phyloP scores from a whole-genome alignment of 1,140 invertebrate genomes.

The Ladona fulva region DNA sequence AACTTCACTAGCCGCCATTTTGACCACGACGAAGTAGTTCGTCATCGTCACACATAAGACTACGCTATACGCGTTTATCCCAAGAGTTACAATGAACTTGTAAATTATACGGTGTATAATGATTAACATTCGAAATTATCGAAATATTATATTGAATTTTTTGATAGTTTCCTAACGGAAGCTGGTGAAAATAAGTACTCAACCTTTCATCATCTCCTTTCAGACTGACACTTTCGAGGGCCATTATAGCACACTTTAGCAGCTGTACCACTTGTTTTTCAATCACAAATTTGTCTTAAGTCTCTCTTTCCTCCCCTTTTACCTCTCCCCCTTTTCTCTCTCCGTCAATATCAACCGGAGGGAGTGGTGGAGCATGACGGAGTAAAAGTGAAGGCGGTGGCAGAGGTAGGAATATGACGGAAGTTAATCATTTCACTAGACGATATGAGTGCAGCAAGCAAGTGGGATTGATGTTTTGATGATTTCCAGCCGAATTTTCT shows the following conservation, averaged over 20 bases:
- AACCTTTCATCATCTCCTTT: conserved; percentile 9
- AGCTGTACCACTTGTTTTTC: conserved; percentile 4
- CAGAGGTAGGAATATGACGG: neutral
- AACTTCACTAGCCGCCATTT: neutral
- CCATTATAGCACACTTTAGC: neutral
- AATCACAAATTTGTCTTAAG: conserved; percentile 7
- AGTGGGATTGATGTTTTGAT: neutral
- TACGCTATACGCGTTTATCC: neutral
- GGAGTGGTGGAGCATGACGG: conserved; percentile 1
- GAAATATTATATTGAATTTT: neutral
- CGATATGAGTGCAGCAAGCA: neutral
- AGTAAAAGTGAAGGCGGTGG: conserved; percentile 7
- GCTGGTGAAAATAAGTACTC: conserved; percentile 4
- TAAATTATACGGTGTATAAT: neutral
- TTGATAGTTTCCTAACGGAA: neutral
- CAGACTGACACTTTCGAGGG: conserved; percentile 6
- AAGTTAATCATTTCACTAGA: conserved; percentile 7
- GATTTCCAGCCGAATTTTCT: neutral
- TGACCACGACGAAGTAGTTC: neutral
- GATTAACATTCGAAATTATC: neutral
- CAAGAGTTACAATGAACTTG: neutral
- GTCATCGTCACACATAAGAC: neutral
- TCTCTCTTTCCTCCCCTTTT: conserved; percentile 4
- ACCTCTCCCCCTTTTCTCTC: conserved; percentile 7
- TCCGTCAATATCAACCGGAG: conserved; percentile 3